These are phyloP conservation scores for Calephelis perditalis DNA, from an alignment of 2,888 invertebrate genomes.

Conservation along the genomic window DNA sequence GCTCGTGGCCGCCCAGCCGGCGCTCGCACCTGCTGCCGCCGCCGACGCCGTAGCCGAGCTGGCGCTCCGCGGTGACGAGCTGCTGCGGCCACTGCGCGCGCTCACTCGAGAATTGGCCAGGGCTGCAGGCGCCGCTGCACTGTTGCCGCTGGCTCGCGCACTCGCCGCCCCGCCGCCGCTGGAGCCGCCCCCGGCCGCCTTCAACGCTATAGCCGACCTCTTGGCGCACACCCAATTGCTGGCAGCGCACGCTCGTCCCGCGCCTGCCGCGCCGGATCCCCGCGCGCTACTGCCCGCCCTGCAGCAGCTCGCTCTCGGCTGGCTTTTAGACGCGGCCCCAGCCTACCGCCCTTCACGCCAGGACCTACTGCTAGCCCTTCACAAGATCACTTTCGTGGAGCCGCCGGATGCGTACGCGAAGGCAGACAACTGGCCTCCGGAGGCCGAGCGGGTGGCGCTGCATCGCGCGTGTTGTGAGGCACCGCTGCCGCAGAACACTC, in stretches of 20 bases:
- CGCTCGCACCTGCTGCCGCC: slow-evolving; percentile 88
- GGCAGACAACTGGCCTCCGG: slow-evolving; percentile 93
- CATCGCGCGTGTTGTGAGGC: slow-evolving; percentile 92
- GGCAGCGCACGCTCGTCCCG: slow-evolving; percentile 79
- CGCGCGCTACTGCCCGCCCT: slow-evolving; percentile 73
- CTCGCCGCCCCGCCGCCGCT: slow-evolving; percentile 81
- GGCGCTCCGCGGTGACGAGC: slow-evolving; percentile 92
- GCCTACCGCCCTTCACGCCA: slow-evolving; percentile 83
- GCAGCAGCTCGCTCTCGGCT: slow-evolving; percentile 91
- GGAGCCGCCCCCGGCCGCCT: slow-evolving; percentile 84
- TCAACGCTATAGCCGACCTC: slow-evolving; percentile 89
- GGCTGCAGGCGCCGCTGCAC: slow-evolving; percentile 86
- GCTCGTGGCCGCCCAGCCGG: slow-evolving; percentile 91
- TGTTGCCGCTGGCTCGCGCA: slow-evolving; percentile 87
- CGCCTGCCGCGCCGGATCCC: slow-evolving; percentile 59
- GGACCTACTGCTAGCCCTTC: slow-evolving; percentile 87
- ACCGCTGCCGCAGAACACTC: slow-evolving; percentile 90
- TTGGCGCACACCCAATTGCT: slow-evolving; percentile 91
- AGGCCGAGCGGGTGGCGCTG: slow-evolving; percentile 88
- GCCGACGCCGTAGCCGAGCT: slow-evolving; percentile 92
- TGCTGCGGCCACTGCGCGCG: slow-evolving; percentile 89
- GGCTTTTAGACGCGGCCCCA: slow-evolving; percentile 91
- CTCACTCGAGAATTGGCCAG: slow-evolving; percentile 93
- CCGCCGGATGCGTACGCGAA: slow-evolving; percentile 89
- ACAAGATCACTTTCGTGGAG: slow-evolving; percentile 89